Base-by-base conservation (phyloP, 1,140 invertebrate species). In the Ceratoteleas bidentatus region DNA sequence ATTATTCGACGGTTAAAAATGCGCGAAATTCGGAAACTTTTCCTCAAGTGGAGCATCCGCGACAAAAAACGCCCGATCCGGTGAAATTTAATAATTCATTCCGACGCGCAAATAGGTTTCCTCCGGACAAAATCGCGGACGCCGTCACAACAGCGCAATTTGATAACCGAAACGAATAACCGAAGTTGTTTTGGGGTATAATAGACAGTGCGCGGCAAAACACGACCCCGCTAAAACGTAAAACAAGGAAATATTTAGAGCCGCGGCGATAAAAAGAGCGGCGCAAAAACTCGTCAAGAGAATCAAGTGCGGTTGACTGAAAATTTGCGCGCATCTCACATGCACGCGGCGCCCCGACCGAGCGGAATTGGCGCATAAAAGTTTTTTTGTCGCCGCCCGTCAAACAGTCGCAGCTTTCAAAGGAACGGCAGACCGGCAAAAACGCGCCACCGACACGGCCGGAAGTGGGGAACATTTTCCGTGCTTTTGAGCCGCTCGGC, bases 181-280 rank as follows among this genome's bases (percentile, higher is more conserved):
- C 62, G 32, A 75, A 75, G 56, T 66, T 52, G 60, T 49, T 75
- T 75, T 24, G 13, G 24, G 13, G 53, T 52, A 76, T 76, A 76
- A 69, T 62, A 66, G 57, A 68, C 47, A 64, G 61, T 32, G 16
- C 52, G 16, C 24, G 13, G 53, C 32, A 65, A 75, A 66, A 60
- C 60, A 45, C 11, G 38, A 5, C 43, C 47, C 50, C 16, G 57
- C 34, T 45, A 61, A 68, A 61, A 76, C 53, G 54, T 53, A 60
- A 75, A 75, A 75, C 62, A 75, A 69, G 73, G 49, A 69, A 75
- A 76, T 76, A 76, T 68, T 76, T 76, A 50, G 50, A 76, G 53
- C n/a, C 70, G 43, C 53, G 50, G n/a, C 34, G 43, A 65, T 74
- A 65, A 74, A 77, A 77, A 77, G 58, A 64, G 64, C 40, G 38